Evolutionary conservation across 37 sponge, comb jelly and placozoan genomes (phyloP).

Genomic region (Axinella damicornis): DNA sequence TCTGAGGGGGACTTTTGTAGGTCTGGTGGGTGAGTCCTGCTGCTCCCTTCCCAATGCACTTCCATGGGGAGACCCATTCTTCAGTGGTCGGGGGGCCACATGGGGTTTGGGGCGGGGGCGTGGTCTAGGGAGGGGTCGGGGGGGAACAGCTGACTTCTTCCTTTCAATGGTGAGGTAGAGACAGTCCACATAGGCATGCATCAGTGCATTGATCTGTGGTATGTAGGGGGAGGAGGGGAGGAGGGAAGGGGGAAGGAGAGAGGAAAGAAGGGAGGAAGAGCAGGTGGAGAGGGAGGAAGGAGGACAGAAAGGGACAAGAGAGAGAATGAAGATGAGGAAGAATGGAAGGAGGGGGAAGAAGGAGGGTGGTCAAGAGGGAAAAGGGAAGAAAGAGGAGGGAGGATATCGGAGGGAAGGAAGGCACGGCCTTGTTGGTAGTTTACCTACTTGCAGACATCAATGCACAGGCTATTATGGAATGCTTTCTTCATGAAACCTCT

Average conservation of each 20-base stretch:
- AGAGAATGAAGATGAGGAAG: background rate
- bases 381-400: background rate
- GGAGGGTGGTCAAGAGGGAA: background rate
- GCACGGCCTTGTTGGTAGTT: too few relatives aligned
- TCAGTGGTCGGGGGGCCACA: background rate
- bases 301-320: background rate
- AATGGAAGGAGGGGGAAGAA: background rate
- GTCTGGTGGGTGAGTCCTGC: too few relatives aligned
- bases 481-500: too few relatives aligned
- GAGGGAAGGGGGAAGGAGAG: background rate
- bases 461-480: too few relatives aligned
- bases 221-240: background rate
- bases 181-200: conserved; percentile 60
- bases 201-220: conserved; percentile 66
- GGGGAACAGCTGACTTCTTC: background rate
- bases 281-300: background rate
- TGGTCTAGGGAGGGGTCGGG: too few relatives aligned
- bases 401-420: background rate
- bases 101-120: background rate
- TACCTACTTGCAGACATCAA: too few relatives aligned
- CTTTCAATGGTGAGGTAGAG: conserved; percentile 57
- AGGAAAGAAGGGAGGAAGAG: background rate
- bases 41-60: too few relatives aligned
- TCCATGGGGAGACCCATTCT: too few relatives aligned
- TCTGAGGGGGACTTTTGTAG: too few relatives aligned